These are phyloP conservation scores for Egretta garzetta DNA, from an alignment of 2,113 vertebrate species.

Conservation along the genomic window DNA sequence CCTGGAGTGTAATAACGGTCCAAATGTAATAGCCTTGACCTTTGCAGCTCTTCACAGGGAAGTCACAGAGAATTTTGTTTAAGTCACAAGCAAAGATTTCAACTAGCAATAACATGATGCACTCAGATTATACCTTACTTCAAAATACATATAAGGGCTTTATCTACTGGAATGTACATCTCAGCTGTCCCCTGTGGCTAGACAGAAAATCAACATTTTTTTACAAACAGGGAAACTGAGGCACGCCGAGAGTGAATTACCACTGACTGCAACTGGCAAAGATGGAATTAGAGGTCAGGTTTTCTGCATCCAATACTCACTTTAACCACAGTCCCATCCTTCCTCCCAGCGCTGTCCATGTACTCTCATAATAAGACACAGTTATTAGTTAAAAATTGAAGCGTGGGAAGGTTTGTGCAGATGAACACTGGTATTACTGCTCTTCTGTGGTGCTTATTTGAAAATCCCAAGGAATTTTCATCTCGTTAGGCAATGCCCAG, in stretches of 20 bases:
- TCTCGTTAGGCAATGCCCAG: constrained; percentile 44
- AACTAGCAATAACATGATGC: background rate
- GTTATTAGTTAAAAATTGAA: constrained; percentile 44
- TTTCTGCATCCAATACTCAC: constrained; percentile 17
- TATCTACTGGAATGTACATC: background rate
- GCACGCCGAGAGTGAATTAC: background rate
- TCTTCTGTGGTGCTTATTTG: constrained; percentile 19
- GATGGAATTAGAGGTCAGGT: constrained; percentile 10
- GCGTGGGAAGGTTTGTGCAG: constrained; percentile 34
- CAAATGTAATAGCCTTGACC: constrained; percentile 61
- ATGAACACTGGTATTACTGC: background rate
- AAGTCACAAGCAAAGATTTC: constrained; percentile 30
- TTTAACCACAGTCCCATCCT: constrained; percentile 18
- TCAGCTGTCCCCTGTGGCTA: background rate
- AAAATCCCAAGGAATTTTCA: constrained; percentile 49
- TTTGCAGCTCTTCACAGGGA: constrained; percentile 49
- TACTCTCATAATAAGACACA: constrained; percentile 29
- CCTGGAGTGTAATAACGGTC: constrained; percentile 48
- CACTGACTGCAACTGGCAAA: background rate
- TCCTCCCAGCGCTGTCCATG: background rate
- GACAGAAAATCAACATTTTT: background rate
- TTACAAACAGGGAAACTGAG: constrained; percentile 37
- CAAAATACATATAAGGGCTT: background rate
- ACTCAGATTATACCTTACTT: background rate
- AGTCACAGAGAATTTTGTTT: constrained; percentile 9